Percentiles rank a stretch among this genome's conserved stretches.
Conservation (phyloP, 2,888 invertebrate species). For the Asteroscopus sphinx region DNA sequence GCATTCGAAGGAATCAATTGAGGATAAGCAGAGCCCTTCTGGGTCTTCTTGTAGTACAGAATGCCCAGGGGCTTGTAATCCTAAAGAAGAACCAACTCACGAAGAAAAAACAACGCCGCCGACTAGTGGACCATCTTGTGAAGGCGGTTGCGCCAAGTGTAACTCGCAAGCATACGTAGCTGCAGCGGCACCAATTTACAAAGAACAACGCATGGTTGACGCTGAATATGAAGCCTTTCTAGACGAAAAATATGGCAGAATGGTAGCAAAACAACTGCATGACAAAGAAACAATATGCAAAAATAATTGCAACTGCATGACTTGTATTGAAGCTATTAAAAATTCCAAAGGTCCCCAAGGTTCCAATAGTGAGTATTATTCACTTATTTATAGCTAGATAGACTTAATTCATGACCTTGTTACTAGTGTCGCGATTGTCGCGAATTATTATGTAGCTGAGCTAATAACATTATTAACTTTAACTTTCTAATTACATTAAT, state of each 20-base stretch:
- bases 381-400: no score
- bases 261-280: background rate
- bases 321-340: background rate
- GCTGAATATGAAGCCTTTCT: background rate
- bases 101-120: no score
- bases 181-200: background rate
- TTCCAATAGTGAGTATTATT: no score
- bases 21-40: background rate
- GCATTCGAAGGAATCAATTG: slow-evolving; percentile 12
- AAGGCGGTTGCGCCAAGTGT: background rate
- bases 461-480: no score
- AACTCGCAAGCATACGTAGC: background rate
- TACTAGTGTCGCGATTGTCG: no score
- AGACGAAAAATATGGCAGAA: slow-evolving; percentile 1
- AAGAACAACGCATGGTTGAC: background rate
- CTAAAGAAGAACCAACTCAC: no score
- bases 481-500: background rate
- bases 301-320: background rate
- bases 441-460: no score
- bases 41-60: background rate
- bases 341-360: slow-evolving; percentile 9
- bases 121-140: background rate
- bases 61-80: no score
- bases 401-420: no score
- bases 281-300: slow-evolving; percentile 1